These are phyloP conservation scores for Callospermophilus lateralis DNA, from an alignment of 2,113 vertebrate genomes.

Conservation along the genomic window DNA sequence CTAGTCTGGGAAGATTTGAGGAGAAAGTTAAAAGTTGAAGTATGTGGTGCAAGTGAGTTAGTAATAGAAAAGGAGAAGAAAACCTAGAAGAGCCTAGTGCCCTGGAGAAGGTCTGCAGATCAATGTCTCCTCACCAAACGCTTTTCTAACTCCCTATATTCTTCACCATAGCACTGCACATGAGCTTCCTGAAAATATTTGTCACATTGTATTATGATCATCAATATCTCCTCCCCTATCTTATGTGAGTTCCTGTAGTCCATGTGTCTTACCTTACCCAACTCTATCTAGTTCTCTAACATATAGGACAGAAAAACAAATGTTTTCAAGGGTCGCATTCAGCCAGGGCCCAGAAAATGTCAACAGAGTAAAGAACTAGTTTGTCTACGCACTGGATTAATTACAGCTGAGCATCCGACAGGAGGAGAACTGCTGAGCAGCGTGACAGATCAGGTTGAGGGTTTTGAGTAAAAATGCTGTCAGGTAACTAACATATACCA, in stretches of 20 bases:
- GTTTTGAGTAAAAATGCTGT: not conserved
- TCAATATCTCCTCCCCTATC: not conserved
- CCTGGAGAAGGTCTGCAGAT: not conserved
- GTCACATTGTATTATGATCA: not conserved
- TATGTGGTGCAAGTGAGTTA: not conserved
- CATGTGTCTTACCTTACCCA: not conserved
- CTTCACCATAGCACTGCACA: not conserved
- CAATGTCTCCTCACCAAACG: not conserved
- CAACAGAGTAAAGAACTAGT: not conserved
- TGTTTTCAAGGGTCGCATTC: not conserved
- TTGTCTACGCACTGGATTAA: not conserved
- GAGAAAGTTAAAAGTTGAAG: not conserved
- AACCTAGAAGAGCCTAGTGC: not conserved
- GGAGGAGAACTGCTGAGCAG: not conserved
- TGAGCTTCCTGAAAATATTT: not conserved
- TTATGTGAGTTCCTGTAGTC: not conserved
- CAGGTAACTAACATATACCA: not conserved
- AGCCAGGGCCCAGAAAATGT: not conserved
- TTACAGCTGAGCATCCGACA: not conserved
- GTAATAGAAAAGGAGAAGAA: not conserved
- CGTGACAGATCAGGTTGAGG: not conserved
- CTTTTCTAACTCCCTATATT: not conserved
- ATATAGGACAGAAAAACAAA: not conserved
- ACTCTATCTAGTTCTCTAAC: not conserved
- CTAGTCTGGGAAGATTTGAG: not conserved